These are phyloP conservation scores for Aspiorhynchus laticeps DNA, from an alignment of 2,113 vertebrate species.

Conservation along the genomic window DNA sequence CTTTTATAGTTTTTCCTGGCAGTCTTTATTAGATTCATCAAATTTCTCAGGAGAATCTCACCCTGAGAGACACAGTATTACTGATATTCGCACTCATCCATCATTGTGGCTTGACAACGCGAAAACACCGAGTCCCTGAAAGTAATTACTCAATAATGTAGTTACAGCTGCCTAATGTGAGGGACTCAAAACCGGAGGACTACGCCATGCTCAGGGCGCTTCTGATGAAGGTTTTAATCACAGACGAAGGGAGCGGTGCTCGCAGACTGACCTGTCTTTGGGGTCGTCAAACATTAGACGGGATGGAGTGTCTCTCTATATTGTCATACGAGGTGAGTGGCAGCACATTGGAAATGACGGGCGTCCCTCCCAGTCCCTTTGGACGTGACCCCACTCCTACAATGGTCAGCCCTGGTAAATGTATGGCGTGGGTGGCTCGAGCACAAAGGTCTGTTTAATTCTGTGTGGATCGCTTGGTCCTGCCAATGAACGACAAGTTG, in stretches of 20 bases:
- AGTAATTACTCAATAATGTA: constrained; percentile 65
- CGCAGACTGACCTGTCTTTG: constrained; percentile 33
- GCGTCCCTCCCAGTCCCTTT: constrained; percentile 56
- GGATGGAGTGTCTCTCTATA: constrained; percentile 53
- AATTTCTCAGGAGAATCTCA: constrained; percentile 43
- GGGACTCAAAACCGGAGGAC: constrained; percentile 25
- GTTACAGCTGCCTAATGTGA: constrained; percentile 50
- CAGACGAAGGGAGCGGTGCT: not conserved
- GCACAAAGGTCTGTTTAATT: constrained; percentile 51
- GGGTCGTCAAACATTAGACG: constrained; percentile 36
- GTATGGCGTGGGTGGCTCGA: constrained; percentile 39
- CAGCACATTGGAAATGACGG: constrained; percentile 56
- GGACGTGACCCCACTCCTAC: constrained; percentile 60
- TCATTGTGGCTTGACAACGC: constrained; percentile 61
- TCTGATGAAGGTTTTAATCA: constrained; percentile 44
- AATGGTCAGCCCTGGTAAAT: constrained; percentile 61
- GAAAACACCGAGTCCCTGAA: constrained; percentile 64
- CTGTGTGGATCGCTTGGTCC: constrained; percentile 16
- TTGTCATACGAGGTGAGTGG: constrained; percentile 30
- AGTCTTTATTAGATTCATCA: constrained; percentile 22
- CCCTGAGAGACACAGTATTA: constrained; percentile 53
- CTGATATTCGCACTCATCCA: constrained; percentile 63
- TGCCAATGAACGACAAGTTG: not conserved
- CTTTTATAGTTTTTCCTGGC: constrained; percentile 16
- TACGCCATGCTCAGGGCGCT: constrained; percentile 7